Evolutionary conservation across 2,113 vertebrate species (phyloP).

Genomic region (Cathartes aura): DNA sequence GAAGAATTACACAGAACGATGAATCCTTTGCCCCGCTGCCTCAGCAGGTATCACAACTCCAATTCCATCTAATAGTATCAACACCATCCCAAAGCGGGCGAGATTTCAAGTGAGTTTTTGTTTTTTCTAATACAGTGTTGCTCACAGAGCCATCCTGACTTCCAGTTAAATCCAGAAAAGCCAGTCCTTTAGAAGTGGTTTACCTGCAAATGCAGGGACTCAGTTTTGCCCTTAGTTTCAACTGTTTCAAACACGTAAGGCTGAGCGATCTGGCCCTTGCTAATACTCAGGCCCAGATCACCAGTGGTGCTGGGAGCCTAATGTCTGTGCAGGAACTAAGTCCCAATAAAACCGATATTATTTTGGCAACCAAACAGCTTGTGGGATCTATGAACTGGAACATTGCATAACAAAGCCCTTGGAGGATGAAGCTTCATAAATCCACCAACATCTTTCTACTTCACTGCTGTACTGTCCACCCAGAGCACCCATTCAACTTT

Average conservation of each 20-base stretch:
- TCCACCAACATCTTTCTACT: background rate
- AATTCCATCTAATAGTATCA: rapidly evolving
- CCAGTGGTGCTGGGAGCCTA: background rate
- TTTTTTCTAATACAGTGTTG: rapidly evolving
- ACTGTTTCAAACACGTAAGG: rapidly evolving
- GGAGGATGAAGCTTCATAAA: background rate
- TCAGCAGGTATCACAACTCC: background rate
- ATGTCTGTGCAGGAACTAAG: background rate
- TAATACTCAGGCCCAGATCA: background rate
- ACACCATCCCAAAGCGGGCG: background rate
- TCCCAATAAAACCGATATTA: background rate
- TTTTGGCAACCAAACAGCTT: background rate
- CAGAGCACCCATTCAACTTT: background rate
- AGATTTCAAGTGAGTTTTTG: background rate
- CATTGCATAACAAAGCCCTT: background rate
- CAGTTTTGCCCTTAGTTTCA: background rate
- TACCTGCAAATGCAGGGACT: background rate
- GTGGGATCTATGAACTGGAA: rapidly evolving
- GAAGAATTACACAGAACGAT: background rate
- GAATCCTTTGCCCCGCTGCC: background rate
- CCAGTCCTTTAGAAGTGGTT: background rate
- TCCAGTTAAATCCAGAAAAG: background rate
- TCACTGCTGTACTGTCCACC: background rate
- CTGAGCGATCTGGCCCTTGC: rapidly evolving
- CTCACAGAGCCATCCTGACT: background rate